Conservation (phyloP, 64 coral and sea anemone genomes). For the Trachythela sp. region DNA sequence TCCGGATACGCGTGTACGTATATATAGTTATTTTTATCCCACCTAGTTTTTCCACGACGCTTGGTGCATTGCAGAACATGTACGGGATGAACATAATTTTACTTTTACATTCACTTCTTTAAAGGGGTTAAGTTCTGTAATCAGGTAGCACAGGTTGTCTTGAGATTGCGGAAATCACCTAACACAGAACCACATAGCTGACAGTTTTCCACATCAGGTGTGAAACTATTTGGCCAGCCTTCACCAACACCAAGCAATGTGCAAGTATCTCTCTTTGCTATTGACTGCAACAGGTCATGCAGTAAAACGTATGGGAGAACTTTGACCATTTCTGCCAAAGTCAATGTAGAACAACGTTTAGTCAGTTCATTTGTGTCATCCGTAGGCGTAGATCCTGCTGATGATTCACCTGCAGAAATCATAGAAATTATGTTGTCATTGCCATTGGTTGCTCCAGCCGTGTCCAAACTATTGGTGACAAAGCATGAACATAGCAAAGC, state of each 20-base stretch:
- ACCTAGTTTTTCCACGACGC: not conserved
- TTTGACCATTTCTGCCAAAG: not conserved
- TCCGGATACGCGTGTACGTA: too few relatives aligned
- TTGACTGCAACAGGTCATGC: not conserved
- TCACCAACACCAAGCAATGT: too few relatives aligned
- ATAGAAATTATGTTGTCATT: too few relatives aligned
- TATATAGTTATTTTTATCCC: not conserved
- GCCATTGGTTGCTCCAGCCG: too few relatives aligned
- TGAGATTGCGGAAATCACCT: not conserved
- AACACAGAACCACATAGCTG: too few relatives aligned
- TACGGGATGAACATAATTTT: too few relatives aligned
- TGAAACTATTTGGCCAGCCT: too few relatives aligned
- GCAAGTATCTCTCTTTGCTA: not conserved
- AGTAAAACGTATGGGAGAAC: not conserved
- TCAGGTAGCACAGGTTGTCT: not conserved
- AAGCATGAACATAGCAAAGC: not conserved
- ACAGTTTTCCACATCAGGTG: too few relatives aligned
- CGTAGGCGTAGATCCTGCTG: not conserved
- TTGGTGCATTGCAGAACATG: not conserved
- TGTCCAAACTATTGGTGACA: too few relatives aligned
- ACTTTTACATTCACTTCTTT: not conserved
- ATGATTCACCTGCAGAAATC: not conserved
- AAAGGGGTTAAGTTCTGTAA: not conserved
- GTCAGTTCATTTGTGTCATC: not conserved
- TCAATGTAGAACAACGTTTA: not conserved